Conservation (phyloP, 2,888 invertebrate species). For the Hemithea aestivaria region DNA sequence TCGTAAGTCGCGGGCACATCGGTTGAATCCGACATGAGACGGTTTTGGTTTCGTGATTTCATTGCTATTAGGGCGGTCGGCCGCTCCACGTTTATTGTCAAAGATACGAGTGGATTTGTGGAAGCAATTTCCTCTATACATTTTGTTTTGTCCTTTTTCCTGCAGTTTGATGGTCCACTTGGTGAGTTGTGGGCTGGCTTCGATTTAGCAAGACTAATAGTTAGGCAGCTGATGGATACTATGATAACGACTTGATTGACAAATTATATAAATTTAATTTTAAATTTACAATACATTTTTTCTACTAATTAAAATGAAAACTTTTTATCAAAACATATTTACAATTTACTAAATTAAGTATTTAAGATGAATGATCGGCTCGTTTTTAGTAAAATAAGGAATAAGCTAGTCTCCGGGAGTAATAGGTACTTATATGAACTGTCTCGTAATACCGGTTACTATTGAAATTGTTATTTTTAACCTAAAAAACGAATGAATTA, state of each 20-base stretch:
- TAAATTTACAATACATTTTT: no score
- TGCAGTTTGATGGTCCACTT: constrained; percentile 76
- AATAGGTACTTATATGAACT: no score
- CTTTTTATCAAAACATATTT: no score
- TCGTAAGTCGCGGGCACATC: constrained; percentile 51
- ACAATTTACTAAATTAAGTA: no score
- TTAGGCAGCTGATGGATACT: neutral
- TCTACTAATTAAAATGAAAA: no score
- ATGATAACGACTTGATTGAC: constrained; percentile 2
- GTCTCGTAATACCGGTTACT: no score
- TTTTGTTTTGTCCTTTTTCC: constrained; percentile 79
- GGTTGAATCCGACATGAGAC: constrained; percentile 58
- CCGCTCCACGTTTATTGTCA: constrained; percentile 75
- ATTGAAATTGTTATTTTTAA: no score
- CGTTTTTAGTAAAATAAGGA: no score
- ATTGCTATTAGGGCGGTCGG: constrained; percentile 76
- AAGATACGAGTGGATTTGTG: constrained; percentile 79
- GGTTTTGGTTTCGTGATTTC: constrained; percentile 79
- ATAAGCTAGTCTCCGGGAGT: no score
- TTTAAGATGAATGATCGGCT: no score
- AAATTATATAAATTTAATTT: neutral
- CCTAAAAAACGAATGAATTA: no score
- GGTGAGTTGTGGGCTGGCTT: constrained; percentile 70
- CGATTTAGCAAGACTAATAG: constrained; percentile 68
- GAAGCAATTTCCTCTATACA: constrained; percentile 80